These are phyloP conservation scores for Gopherus flavomarginatus DNA, from an alignment of 2,113 vertebrate species.

Conservation along the genomic window DNA sequence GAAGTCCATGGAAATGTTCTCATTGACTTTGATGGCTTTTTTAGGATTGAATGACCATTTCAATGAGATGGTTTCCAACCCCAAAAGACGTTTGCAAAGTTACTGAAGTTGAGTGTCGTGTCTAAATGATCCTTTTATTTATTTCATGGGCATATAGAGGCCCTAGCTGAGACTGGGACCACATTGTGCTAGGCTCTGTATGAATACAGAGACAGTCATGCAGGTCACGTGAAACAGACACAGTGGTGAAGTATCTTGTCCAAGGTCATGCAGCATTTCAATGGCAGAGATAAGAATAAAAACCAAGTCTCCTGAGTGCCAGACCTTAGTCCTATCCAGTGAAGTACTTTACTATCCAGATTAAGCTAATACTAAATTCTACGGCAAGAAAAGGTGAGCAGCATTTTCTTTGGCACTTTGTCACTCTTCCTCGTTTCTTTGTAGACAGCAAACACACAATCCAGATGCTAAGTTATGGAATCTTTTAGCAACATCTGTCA, in stretches of 20 bases:
- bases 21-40: not conserved
- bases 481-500: not conserved
- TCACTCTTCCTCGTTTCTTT: rapidly evolving
- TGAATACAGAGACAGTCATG: too few species aligned
- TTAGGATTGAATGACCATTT: not conserved
- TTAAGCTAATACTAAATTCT: rapidly evolving
- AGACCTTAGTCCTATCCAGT: not conserved
- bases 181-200: too few species aligned
- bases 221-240: not conserved
- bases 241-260: not conserved
- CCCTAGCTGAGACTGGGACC: not conserved
- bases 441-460: rapidly evolving
- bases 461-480: not conserved
- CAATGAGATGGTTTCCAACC: not conserved
- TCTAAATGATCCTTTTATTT: not conserved
- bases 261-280: not conserved
- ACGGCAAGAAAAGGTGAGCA: rapidly evolving
- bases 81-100: not conserved
- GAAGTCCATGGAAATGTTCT: not conserved
- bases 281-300: not conserved
- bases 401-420: rapidly evolving
- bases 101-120: not conserved
- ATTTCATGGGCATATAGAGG: not conserved
- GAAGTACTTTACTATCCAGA: rapidly evolving
- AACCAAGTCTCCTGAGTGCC: not conserved